A percentile compares a stretch with the other conserved stretches of the same genome.
phyloP scores from a whole-genome alignment of 2,797 vertebrate species.

The Sphenopsis melanotis region DNA sequence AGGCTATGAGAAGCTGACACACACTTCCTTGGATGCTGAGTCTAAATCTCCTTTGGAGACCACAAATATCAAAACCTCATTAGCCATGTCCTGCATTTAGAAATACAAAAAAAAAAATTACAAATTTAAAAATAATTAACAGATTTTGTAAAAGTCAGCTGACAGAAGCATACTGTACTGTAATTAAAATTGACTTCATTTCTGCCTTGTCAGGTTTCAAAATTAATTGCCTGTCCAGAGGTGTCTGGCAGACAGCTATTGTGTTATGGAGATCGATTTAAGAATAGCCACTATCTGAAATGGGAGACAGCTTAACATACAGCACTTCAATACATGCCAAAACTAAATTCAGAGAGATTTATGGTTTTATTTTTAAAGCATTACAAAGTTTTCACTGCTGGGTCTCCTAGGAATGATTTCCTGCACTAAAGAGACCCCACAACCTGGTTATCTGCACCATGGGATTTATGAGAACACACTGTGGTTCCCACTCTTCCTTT shows the following conservation, averaged over 20 bases:
- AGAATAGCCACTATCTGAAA: neutral
- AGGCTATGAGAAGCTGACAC: neutral
- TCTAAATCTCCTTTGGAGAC: neutral
- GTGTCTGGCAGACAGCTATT: neutral
- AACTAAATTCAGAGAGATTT: neutral
- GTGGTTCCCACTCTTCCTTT: neutral
- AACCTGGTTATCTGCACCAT: neutral
- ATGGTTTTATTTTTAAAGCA: neutral
- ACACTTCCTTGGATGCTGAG: neutral
- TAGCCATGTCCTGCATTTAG: neutral
- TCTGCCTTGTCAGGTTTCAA: neutral
- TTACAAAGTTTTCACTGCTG: neutral
- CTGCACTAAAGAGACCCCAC: neutral
- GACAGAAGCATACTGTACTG: neutral
- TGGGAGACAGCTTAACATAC: neutral
- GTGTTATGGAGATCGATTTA: neutral
- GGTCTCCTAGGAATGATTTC: neutral
- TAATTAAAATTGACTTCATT: neutral
- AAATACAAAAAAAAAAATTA: neutral
- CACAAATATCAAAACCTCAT: neutral
- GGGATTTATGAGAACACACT: fast-evolving
- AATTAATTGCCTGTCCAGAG: neutral
- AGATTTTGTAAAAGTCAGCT: neutral
- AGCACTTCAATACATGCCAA: neutral
- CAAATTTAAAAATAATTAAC: neutral